Evolutionary conservation across 2,888 invertebrate species (phyloP).

Genomic region (Drosophila niveifrons): DNA sequence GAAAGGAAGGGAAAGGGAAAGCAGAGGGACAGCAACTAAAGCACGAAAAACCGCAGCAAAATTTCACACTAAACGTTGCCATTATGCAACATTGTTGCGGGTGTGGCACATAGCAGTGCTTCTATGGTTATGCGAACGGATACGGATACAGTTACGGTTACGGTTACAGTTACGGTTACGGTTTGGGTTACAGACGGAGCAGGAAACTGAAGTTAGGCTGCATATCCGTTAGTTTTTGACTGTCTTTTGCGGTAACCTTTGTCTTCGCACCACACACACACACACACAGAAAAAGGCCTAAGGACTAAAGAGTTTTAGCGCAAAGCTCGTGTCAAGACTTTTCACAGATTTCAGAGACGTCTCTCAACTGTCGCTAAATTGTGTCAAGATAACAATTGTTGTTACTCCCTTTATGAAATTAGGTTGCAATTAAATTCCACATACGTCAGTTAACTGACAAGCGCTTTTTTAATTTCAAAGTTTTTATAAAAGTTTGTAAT

Average conservation of each 20-base stretch:
- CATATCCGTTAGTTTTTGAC: constrained; percentile 29
- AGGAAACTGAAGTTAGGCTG: constrained; percentile 17
- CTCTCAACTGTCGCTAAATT: constrained; percentile 1
- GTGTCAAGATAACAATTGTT: constrained; percentile 12
- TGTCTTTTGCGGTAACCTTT: constrained; percentile 19
- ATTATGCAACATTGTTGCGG: constrained; percentile 74
- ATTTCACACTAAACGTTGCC: constrained; percentile 75
- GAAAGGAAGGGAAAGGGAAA: too few species aligned
- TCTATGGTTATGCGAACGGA: constrained; percentile 14
- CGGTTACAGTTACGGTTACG: constrained; percentile 8
- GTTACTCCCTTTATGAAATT: neutral
- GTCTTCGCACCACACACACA: too few species aligned
- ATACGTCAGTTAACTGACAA: neutral
- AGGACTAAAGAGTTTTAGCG: constrained; percentile 3
- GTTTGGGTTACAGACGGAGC: neutral
- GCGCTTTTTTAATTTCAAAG: neutral
- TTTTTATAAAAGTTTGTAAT: too few species aligned
- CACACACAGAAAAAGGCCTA: constrained; percentile 10
- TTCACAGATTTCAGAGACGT: neutral
- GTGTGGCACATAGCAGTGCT: constrained; percentile 24
- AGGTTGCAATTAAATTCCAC: neutral
- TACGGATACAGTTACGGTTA: neutral
- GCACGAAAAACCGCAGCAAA: constrained; percentile 53
- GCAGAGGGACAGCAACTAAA: constrained; percentile 20
- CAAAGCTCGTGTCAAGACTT: constrained; percentile 22